These are phyloP conservation scores for Triplophysa dalaica DNA, from an alignment of 2,113 vertebrate species.

Conservation along the genomic window DNA sequence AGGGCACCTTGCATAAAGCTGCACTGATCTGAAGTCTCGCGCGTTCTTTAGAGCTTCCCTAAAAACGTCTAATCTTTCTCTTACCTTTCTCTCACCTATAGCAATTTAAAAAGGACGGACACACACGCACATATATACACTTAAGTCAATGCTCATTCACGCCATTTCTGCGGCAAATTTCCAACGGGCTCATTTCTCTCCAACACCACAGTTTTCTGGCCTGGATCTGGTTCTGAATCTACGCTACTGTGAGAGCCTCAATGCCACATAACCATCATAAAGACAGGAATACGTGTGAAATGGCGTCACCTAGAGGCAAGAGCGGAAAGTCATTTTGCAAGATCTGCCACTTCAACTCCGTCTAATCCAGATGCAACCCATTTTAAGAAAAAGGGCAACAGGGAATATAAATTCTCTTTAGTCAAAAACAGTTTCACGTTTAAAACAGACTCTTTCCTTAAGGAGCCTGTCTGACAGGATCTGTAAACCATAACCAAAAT, in stretches of 20 bases:
- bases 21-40: constrained; percentile 53
- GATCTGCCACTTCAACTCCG: background rate
- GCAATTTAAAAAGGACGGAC: constrained; percentile 40
- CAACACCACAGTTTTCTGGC: no score
- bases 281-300: constrained; percentile 20
- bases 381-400: constrained; percentile 18
- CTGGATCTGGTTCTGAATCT: no score
- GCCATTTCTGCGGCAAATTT: background rate
- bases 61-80: constrained; percentile 30
- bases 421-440: background rate
- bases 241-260: background rate
- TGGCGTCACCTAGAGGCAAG: constrained; percentile 24
- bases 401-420: background rate
- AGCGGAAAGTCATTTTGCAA: background rate
- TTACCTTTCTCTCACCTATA: constrained; percentile 27
- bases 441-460: constrained; percentile 33
- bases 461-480: constrained; percentile 79
- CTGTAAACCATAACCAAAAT: constrained; percentile 79
- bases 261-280: background rate
- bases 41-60: constrained; percentile 27
- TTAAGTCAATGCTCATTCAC: constrained; percentile 2
- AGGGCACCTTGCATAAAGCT: constrained; percentile 60
- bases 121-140: constrained; percentile 25
- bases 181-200: background rate
- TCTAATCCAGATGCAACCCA: background rate